Percentiles rank a stretch among this genome's conserved stretches.
phyloP scores from a whole-genome alignment of 2,113 vertebrate species.

The Apaloderma vittatum region DNA sequence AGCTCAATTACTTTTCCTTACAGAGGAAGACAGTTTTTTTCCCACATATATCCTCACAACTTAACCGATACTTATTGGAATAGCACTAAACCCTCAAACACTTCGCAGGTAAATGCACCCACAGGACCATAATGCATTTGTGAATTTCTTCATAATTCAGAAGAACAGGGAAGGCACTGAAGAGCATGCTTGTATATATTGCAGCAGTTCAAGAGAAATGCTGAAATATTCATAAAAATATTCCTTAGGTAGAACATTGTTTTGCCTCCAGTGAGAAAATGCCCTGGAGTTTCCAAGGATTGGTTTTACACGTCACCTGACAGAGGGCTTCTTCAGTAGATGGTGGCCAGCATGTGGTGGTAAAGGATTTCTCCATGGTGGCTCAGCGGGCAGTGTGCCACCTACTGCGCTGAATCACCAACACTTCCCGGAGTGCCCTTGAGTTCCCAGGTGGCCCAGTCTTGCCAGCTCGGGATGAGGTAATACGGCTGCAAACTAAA shows the following conservation, averaged over 20 bases:
- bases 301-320: background rate
- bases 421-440: accelerated
- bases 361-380: background rate
- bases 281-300: background rate
- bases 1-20: background rate
- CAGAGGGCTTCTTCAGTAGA: background rate
- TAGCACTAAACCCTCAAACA: background rate
- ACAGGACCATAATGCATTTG: background rate
- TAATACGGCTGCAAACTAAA: background rate
- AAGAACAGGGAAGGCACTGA: background rate
- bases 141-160: background rate
- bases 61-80: background rate
- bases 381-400: background rate
- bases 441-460: background rate
- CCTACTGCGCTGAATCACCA: background rate
- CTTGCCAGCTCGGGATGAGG: background rate
- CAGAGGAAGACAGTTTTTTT: background rate
- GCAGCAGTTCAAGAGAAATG: background rate
- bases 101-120: background rate
- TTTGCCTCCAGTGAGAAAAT: background rate
- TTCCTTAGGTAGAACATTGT: background rate
- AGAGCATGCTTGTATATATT: background rate
- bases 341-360: accelerated
- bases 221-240: background rate
- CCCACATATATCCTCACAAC: background rate